Evolutionary conservation across 1,140 invertebrate species (phyloP), one percentile per base, ranked within the genome.

Genomic region (Drosophila bocki): DNA sequence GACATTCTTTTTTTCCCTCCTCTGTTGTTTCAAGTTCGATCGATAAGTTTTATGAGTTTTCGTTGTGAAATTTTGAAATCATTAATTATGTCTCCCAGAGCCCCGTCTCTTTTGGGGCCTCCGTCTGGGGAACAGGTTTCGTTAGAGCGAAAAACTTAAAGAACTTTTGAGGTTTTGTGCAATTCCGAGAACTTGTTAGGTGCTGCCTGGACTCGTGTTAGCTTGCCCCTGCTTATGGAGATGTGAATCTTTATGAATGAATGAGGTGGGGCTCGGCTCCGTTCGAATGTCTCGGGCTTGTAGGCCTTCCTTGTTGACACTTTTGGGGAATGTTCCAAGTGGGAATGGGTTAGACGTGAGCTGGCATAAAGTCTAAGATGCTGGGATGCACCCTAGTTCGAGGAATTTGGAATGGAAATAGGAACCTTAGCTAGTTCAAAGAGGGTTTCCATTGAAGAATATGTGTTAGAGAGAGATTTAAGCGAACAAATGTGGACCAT

Each of bases 221-320:
- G 54, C 26, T 62, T 56, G 57, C 51, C 63, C 62, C 76, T 41
- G 35, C 53, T 32, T 42, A 72, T 72, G 68, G 60, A 81, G 84
- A 84, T 88, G 85, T 70, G 77, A 68, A 84, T 88, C 85, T 84
- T 84, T 70, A 78, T 80, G 84, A 87, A 87, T 88, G 84, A 74
- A 87, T 50, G 59, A 37, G 50, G 50, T 48, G 50, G 50, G 67
- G 51, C 50, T 26, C 22, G 58, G 47, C 22, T 37, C 39, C 15
- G 41, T 65, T 37, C 15, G 17, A 44, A 41, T 39, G 61, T 39
- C 53, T 70, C 7, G 29, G 59, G 33, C 33, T 54, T 75, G 70
- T 75, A 37, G 70, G 58, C 69, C 41, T 63, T 75, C 41, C 71
- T 75, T 13, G 71, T 75, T 75, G 71, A 75, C 71, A 75, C 70